Evolutionary conservation across 2,797 vertebrate species (phyloP).

Genomic region (Lutjanus argentimaculatus): DNA sequence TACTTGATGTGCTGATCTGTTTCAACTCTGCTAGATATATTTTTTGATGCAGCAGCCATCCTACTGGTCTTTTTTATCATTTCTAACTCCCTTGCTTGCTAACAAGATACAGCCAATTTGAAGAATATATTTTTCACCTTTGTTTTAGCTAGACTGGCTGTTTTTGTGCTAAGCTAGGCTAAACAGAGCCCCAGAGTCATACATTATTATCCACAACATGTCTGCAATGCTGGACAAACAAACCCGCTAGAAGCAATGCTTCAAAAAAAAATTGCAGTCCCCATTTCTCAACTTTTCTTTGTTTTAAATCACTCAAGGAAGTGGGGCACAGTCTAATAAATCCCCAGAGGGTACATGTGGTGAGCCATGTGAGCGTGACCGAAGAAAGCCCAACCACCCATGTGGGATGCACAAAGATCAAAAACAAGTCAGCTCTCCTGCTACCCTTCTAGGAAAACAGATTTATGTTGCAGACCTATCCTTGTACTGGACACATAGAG

Average conservation of each 20-base stretch:
- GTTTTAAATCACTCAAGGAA: constrained; percentile 36
- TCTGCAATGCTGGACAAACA: constrained; percentile 28
- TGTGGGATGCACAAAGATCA: constrained; percentile 29
- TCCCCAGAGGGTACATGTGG: not conserved
- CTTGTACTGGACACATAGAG: constrained; percentile 8
- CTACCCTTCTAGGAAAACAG: constrained; percentile 9
- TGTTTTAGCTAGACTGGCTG: constrained; percentile 21
- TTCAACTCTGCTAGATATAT: too few species aligned
- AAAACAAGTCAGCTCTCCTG: constrained; percentile 39
- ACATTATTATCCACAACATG: constrained; percentile 8
- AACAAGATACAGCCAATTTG: not conserved
- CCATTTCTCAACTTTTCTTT: constrained; percentile 33
- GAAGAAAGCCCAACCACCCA: constrained; percentile 16
- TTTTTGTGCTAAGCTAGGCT: constrained; percentile 15
- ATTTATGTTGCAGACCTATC: not conserved
- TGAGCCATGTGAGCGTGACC: constrained; percentile 40
- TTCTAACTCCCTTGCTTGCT: not conserved
- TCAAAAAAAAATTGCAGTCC: not conserved
- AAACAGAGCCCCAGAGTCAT: not conserved
- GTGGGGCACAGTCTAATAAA: constrained; percentile 31
- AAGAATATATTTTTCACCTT: constrained; percentile 19
- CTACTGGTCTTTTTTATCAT: too few species aligned
- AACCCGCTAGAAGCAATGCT: constrained; percentile 8
- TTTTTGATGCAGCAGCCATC: too few species aligned
- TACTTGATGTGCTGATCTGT: too few species aligned